Evolutionary conservation across 2,113 vertebrate species (phyloP), one percentile per base, ranked within the genome.

Genomic region (Paraplagusia blochii): DNA sequence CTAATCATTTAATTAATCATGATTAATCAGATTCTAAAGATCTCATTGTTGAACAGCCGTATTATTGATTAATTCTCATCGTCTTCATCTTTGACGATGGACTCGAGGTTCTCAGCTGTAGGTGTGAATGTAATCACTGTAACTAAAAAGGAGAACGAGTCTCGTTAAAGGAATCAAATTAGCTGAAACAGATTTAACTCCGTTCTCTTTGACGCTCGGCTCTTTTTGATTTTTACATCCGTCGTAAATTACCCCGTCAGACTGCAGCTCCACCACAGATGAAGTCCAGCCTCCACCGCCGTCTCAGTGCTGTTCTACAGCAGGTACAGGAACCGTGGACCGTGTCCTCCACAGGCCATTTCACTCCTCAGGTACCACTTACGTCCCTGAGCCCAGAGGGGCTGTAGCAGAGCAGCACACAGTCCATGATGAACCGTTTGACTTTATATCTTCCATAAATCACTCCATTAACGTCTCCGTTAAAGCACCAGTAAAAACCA

Each of bases 401-500:
- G 58, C 77, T 60, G 65, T 69, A 47, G 58, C 49, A 35, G 64
- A 16, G 71, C 76, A 62, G 68, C 51, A 57, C 53, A 68, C 43
- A 68, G 66, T 61, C 63, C 68, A 69, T 85, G 82, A 85, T 76
- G 85, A 88, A 81, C 81, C 81, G 74, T 81, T 86, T 85, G 54
- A 53, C 65, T 87, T 88, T 80, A 87, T 85, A 74, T 71, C 83
- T 58, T 72, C 68, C 69, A 88, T 85, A 87, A 87, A 89, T 89
- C 80, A 85, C 83, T 65, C 77, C 66, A 84, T 88, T 88, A 86
- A 76, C 63, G 64, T 72, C 65, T 80, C 72, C 63, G 63, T 86
- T 70, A 76, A 79, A 57, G 59, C 38, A 50, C 59, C 71, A 66
- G 60, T 76, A 77, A 83, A 87, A 29, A 55, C 56, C 46, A 55